Evolutionary conservation across 2,113 vertebrate genomes (phyloP), one percentile per base, ranked within the genome.

Genomic region (Pholis gunnellus): DNA sequence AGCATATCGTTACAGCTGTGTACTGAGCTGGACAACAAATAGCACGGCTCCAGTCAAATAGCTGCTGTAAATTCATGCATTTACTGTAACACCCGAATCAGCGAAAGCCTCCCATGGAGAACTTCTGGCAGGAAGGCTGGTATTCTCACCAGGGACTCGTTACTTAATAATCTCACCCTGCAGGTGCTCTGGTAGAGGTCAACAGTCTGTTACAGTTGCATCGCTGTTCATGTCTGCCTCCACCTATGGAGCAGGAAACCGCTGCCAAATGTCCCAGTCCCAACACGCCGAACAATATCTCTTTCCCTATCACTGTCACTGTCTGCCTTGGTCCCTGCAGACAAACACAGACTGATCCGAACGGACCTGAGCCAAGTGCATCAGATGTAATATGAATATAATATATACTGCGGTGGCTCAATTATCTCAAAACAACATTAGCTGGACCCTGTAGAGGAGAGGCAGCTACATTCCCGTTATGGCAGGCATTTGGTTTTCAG

Each of bases 131-230:
- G 89, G 88, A 88, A 90, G 90, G 87, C 91, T 87, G 85, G 79
- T 87, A 78, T 79, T 90, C 84, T 89, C 91, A 91, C 93, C 87
- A 84, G 94, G 91, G 92, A 93, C 91, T 92, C 82, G 77, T 93
- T 92, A 92, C 90, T 86, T 91, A 93, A 95, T 94, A 94, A 94
- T 94, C 89, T 88, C 72, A 14, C 92, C 60, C 93, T 80, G 92
- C 94, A 89, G 92, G 93, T 93, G 89, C 84, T 81, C 82, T 70
- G 71, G 72, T 87, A 84, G 91, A 94, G 94, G 93, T 94, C 93
- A 94, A 80, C 85, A 87, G 88, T 73, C 88, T 90, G 91, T 84
- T 88, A 90, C 88, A 68, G 76, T 85, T 77, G 67, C 75, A 84
- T 87, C 34, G 83, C 87, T 78, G 88, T 84, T 90, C 88, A 46